phyloP scores from a whole-genome alignment of 2,888 invertebrate species.

The Mechanitis messenoides region DNA sequence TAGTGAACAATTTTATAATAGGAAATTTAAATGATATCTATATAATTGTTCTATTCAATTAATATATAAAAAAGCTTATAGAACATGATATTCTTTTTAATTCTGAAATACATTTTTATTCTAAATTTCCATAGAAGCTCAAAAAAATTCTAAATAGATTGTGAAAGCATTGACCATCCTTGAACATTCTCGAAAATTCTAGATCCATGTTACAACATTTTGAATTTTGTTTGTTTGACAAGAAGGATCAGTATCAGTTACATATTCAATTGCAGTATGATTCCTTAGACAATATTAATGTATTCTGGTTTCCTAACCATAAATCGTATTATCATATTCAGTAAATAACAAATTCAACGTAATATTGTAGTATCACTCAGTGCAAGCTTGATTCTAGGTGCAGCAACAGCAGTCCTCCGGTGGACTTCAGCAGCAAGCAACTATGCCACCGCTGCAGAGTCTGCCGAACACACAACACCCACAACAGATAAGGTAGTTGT shows the following conservation, averaged over 20 bases:
- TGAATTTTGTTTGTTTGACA: constrained; percentile 2
- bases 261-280: constrained; percentile 1
- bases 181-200: too few relatives aligned
- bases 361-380: not conserved
- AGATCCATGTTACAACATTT: not conserved
- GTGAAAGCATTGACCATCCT: too few relatives aligned
- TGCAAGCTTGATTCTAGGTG: constrained; percentile 38
- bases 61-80: too few relatives aligned
- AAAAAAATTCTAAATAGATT: too few relatives aligned
- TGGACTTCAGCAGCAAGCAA: constrained; percentile 67
- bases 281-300: constrained; percentile 7
- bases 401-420: constrained; percentile 43
- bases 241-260: constrained; percentile 1
- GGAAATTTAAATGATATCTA: too few relatives aligned
- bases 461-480: constrained; percentile 76
- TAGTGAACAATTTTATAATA: too few relatives aligned
- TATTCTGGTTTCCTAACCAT: constrained; percentile 12
- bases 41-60: too few relatives aligned
- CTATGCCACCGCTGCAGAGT: constrained; percentile 86
- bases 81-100: too few relatives aligned
- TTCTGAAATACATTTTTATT: too few relatives aligned
- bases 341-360: not conserved
- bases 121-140: too few relatives aligned
- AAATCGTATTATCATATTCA: not conserved
- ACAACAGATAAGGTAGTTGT: constrained; percentile 71